Conservation (phyloP, 2,888 invertebrate species). For the Leptura quadrifasciata region DNA sequence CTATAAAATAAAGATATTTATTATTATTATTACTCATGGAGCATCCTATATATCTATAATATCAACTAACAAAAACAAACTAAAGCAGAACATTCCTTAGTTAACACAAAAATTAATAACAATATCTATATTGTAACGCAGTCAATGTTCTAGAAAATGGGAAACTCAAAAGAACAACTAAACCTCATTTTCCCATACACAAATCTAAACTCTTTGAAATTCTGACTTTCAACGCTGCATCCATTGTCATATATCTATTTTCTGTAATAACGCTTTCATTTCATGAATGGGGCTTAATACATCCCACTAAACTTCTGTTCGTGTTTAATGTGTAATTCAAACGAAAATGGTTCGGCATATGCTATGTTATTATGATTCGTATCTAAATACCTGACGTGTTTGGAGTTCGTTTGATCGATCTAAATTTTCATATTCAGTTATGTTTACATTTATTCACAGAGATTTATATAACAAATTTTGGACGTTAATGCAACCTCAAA, state of each 20-base stretch:
- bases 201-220: neutral
- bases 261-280: neutral
- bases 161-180: no score
- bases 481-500: constrained; percentile 2
- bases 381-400: constrained; percentile 40
- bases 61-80: no score
- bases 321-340: constrained; percentile 38
- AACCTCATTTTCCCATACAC: no score
- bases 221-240: neutral
- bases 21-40: no score
- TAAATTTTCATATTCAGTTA: constrained; percentile 34
- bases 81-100: no score
- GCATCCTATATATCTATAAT: no score
- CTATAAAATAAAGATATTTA: no score
- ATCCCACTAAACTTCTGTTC: constrained; percentile 25
- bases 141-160: no score
- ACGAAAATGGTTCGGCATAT: constrained; percentile 32
- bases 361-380: constrained; percentile 34
- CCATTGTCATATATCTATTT: constrained; percentile 14
- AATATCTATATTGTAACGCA: no score
- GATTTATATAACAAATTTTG: neutral
- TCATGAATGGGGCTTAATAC: constrained; percentile 2
- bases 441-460: neutral
- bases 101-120: no score
- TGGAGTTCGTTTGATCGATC: constrained; percentile 21